phyloP scores from a whole-genome alignment of 1,140 invertebrate species.

The Philaenus spumarius region DNA sequence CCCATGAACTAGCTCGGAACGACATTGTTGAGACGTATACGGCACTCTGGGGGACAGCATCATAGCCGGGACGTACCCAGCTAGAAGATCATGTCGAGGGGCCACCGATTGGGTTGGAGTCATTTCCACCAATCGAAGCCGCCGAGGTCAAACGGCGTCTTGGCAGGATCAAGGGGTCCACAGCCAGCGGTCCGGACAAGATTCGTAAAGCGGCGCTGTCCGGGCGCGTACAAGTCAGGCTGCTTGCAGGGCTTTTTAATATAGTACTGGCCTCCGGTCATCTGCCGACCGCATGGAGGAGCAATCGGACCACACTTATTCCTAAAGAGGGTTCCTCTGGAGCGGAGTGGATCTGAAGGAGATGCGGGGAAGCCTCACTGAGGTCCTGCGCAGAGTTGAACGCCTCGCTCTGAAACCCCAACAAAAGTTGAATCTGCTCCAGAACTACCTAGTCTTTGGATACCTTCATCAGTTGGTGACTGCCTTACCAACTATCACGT shows the following conservation, averaged over 20 bases:
- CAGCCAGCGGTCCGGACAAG: no score
- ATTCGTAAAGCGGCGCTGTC: background rate
- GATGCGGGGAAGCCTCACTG: background rate
- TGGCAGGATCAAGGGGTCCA: no score
- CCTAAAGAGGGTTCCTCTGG: no score
- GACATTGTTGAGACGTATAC: slow-evolving; percentile 10
- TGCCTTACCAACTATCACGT: no score
- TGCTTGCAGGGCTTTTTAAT: no score
- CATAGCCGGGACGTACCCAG: background rate
- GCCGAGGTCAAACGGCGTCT: background rate
- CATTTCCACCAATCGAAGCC: background rate
- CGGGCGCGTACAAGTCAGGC: slow-evolving; percentile 1
- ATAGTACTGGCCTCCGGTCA: slow-evolving; percentile 8
- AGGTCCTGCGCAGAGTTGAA: no score
- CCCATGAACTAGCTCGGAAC: background rate
- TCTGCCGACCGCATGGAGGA: no score
- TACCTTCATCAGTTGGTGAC: no score
- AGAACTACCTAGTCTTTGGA: background rate
- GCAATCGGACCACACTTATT: background rate
- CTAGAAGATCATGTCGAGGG: background rate
- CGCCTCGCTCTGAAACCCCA: no score
- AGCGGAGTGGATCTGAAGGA: no score
- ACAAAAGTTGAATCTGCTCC: no score
- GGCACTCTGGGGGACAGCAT: slow-evolving; percentile 4
- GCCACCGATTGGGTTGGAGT: no score